Evolutionary conservation across 2,797 vertebrate species (phyloP), one percentile per base, ranked within the genome.

Genomic region (Notolepis coatsorum): DNA sequence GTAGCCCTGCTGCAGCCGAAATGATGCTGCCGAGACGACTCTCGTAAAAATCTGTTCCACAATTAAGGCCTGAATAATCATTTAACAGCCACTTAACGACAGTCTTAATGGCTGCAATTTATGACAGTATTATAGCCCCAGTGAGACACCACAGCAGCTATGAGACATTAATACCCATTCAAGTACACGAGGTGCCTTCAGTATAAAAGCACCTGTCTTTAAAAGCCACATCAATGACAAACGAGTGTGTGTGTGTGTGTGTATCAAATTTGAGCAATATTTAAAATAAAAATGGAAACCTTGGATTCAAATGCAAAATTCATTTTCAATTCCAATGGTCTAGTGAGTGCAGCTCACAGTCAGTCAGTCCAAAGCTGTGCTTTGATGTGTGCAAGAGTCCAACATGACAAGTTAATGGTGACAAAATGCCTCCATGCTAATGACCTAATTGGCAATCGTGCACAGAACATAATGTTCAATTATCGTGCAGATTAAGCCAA

Each of bases 341-440:
- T 1, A 17, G 39, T 60, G 56, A 23, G 30, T 28, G 55, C 33
- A 20, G 18, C 33, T 4, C 1, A 23, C 45, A 68, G 68, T 60
- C 75, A 80, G 73, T 84, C 68, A 64, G 61, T 57, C 56, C 56
- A 43, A 77, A 83, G 83, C 67, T 69, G 65, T 41, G 83, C 81
- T 61, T 53, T 61, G 71, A 75, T 64, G 73, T 71, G 73, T 75
- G 69, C 68, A 61, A 41, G 77, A 63, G 61, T 67, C 64, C 79
- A 61, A 66, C 68, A 27, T 71, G 77, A 83, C 63, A 60, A 84
- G 84, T 84, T 69, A 64, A 75, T 48, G 66, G 45, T 71, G 61
- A 82, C 39, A 78, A 73, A 83, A 77, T 35, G 48, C 49, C 68
- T 68, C 68, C 54, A 71, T 58, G 33, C 57, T 28, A 50, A 57